phyloP scores from a whole-genome alignment of 2,888 invertebrate genomes.

The Ophion ellenae region DNA sequence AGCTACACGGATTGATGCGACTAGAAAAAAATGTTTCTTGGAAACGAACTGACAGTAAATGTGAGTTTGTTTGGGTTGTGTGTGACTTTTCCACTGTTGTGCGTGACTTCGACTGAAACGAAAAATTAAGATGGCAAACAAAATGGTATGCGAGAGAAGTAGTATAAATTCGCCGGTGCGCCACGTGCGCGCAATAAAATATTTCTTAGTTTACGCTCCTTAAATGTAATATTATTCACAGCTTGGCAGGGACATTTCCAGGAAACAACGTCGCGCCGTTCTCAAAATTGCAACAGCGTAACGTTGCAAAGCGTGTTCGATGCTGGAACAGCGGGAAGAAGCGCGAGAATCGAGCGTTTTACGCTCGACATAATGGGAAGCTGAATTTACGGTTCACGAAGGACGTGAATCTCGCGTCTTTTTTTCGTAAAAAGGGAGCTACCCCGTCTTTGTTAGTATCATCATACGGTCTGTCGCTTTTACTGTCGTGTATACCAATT shows the following conservation, averaged over 20 bases:
- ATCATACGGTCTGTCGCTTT: background rate
- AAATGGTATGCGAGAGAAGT: too few species aligned
- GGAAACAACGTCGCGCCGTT: background rate
- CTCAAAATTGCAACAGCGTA: background rate
- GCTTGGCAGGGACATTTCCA: background rate
- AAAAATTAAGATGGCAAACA: too few species aligned
- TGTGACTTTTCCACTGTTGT: too few species aligned
- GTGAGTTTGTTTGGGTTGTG: too few species aligned
- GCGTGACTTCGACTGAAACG: too few species aligned
- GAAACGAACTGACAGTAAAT: too few species aligned
- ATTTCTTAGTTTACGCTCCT: too few species aligned
- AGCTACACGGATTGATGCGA: too few species aligned
- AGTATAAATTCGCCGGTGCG: too few species aligned
- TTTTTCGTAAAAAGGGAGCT: slow-evolving; percentile 38
- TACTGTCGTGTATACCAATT: slow-evolving; percentile 10
- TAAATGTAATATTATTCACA: too few species aligned
- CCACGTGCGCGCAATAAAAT: too few species aligned
- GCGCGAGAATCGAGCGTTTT: background rate
- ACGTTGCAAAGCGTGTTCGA: background rate
- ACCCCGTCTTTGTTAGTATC: background rate
- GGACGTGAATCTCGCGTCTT: slow-evolving; percentile 31
- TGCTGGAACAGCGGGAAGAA: background rate
- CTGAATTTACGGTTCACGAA: background rate
- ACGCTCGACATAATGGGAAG: background rate
- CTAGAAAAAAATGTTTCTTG: too few species aligned